Conservation (phyloP, 2,797 vertebrate genomes). For the Gallinago stenura region DNA sequence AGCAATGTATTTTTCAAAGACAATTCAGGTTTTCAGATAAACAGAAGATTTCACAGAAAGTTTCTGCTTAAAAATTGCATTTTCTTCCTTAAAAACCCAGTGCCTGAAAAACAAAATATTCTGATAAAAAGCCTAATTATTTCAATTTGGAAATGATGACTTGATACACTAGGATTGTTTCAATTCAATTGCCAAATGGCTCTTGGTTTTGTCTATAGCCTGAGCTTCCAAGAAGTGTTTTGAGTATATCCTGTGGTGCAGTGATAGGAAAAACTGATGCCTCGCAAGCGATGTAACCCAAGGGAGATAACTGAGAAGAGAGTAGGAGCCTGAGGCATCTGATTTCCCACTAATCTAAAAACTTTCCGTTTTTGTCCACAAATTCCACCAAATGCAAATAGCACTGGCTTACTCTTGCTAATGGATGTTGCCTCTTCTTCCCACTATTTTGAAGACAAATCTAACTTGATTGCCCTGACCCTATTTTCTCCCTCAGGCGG, state of each 20-base stretch:
- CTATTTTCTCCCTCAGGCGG: not conserved
- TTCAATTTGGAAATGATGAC: not conserved
- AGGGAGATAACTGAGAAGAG: not conserved
- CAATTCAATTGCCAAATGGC: not conserved
- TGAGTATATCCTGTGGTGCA: not conserved
- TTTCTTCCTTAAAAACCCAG: not conserved
- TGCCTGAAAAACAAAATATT: not conserved
- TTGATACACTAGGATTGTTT: not conserved
- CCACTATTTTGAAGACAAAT: not conserved
- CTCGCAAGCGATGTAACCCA: not conserved
- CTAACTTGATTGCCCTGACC: not conserved
- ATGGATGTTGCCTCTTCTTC: not conserved
- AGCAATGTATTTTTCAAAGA: not conserved
- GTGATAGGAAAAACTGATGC: not conserved
- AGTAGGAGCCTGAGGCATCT: not conserved
- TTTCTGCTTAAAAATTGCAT: accelerated
- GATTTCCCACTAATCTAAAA: not conserved
- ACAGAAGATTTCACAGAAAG: not conserved
- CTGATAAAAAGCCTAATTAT: not conserved
- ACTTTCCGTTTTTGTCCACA: not conserved
- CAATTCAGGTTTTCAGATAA: not conserved
- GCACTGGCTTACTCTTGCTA: not conserved
- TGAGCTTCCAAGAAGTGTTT: not conserved
- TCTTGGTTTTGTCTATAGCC: not conserved
- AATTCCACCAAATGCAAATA: not conserved